Percentiles rank a stretch among this genome's conserved stretches.
These are phyloP conservation scores for Pseudobourletiella spinata DNA, from an alignment of 1,140 invertebrate genomes.

Conservation along the genomic window DNA sequence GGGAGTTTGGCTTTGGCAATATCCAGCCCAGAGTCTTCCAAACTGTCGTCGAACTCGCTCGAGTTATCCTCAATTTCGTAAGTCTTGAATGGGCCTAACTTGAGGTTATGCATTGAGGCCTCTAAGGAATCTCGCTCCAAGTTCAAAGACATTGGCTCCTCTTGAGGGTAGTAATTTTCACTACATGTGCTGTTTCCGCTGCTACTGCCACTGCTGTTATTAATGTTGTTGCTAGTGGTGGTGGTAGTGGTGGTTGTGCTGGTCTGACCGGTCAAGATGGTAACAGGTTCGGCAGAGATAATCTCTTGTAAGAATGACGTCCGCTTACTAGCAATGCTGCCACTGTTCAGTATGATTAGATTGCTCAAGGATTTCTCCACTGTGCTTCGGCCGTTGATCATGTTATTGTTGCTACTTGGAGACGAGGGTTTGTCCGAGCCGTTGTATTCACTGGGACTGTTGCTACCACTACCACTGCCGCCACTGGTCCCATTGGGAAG, in stretches of 20 bases:
- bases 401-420: no score
- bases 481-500: background rate
- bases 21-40: constrained; percentile 35
- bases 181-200: no score
- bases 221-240: no score
- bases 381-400: no score
- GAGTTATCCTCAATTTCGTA: background rate
- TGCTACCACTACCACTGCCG: background rate
- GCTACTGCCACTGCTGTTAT: no score
- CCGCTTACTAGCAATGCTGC: constrained; percentile 26
- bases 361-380: constrained; percentile 1
- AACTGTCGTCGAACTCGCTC: constrained; percentile 30
- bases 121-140: constrained; percentile 17
- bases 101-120: background rate
- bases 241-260: no score
- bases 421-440: no score
- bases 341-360: constrained; percentile 28
- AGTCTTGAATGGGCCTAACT: background rate
- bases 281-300: constrained; percentile 7
- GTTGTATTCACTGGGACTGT: no score
- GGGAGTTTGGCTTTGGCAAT: constrained; percentile 6
- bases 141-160: background rate
- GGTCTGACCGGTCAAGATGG: background rate
- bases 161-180: background rate
- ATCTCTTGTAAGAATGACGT: constrained; percentile 28